Base-by-base conservation (phyloP, 2,797 vertebrate species). In the Anabacerthia variegaticeps region DNA sequence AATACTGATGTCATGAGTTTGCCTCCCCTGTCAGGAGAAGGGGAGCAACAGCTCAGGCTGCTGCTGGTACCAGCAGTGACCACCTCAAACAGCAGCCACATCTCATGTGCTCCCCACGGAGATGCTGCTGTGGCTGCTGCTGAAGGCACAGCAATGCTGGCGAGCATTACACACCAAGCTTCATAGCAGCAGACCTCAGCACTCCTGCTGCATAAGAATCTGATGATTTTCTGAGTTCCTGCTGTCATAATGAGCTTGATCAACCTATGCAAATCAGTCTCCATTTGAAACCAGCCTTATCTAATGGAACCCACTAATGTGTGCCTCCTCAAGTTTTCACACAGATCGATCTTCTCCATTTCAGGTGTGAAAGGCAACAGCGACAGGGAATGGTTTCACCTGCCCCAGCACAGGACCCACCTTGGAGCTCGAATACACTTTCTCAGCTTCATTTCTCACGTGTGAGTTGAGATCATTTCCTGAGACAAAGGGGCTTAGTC, bases 221-320 rank as follows among this genome's bases (percentile, higher is more conserved):
- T 82, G 91, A 91, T 51, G 88, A 94, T 96, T 97, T 96, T 79
- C 91, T 0, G 67, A 96, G 95, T 81, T 97, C 66, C 92, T 95
- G 94, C 52, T 85, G 95, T 91, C 96, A 94, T 95, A 97, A 98
- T 98, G 96, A 97, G 96, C 94, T 97, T 96, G 92, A 98, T 98
- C 97, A 97, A 87, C 93, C 95, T 88, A 96, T 97, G 95, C 93
- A 98, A 98, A 98, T 96, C 95, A 96, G 84, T 87, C 90, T 81
- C 92, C 94, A 96, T 96, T 95, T 97, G 97, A 97, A 97, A 96
- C 81, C 93, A 97, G 96, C 92, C 96, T 94, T 96, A 95, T 91
- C 97, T 91, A 96, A 97, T 80, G 82, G 77, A 96, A 90, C 88
- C 94, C 14, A 20, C 92, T 93, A 68, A 71, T 86, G 75, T 97